phyloP scores from a whole-genome alignment of 2,113 vertebrate species.

The Saccopteryx leptura region DNA sequence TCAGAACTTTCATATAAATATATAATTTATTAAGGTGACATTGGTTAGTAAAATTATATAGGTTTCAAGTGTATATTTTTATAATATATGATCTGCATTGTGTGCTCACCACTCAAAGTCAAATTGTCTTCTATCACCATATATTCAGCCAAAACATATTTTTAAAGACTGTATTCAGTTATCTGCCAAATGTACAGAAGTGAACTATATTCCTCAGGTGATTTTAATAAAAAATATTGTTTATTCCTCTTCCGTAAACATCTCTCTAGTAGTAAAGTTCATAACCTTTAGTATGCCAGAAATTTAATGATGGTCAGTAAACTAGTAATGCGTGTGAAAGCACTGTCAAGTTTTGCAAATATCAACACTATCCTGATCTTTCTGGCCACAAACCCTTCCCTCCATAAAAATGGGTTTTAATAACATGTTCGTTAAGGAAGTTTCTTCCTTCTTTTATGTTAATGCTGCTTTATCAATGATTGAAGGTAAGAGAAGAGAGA shows the following conservation, averaged over 20 bases:
- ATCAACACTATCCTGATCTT: neutral
- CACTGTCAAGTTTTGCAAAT: neutral
- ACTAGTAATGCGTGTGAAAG: neutral
- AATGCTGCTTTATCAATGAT: neutral
- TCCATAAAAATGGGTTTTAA: neutral
- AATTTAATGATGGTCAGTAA: slow-evolving; percentile 4
- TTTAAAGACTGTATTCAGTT: neutral
- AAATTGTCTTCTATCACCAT: neutral
- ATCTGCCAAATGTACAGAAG: neutral
- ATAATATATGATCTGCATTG: neutral
- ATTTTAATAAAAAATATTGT: slow-evolving; percentile 18
- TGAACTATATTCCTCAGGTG: neutral
- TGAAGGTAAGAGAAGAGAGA: neutral
- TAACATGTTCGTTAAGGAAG: neutral
- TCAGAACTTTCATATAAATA: neutral
- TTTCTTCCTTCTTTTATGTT: neutral
- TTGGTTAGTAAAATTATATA: neutral
- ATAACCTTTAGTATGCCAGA: neutral
- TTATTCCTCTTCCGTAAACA: neutral
- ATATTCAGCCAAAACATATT: neutral
- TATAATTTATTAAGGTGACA: neutral
- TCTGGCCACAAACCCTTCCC: fast-evolving
- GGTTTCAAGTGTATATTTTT: neutral
- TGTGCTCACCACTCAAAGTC: neutral
- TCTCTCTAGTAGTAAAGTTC: neutral